Evolutionary conservation across 2,888 invertebrate species (phyloP).

Genomic region (Leptogaster cylindrica): DNA sequence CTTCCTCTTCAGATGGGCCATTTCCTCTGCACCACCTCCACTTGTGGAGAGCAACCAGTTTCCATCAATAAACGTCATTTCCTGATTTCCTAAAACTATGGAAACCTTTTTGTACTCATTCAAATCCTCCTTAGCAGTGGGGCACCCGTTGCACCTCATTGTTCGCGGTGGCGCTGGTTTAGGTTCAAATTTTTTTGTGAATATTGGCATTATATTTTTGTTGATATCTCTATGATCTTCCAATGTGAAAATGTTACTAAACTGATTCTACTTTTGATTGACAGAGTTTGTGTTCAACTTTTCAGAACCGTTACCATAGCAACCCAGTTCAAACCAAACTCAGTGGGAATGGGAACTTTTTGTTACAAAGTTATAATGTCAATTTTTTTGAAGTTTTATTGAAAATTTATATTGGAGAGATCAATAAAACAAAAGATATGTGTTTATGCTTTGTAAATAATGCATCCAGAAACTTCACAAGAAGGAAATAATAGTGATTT

Average conservation of each 20-base stretch:
- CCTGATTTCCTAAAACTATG: conserved; percentile 57
- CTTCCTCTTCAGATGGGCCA: conserved; percentile 55
- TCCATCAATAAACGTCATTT: conserved; percentile 59
- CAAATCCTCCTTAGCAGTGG: conserved; percentile 56
- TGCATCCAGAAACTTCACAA: background rate
- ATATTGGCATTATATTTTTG: conserved; percentile 56
- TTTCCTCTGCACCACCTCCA: conserved; percentile 55
- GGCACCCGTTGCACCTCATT: conserved; percentile 56
- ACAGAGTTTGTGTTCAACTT: too few relatives aligned
- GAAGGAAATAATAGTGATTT: conserved; percentile 40
- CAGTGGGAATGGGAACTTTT: too few relatives aligned
- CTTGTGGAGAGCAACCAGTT: conserved; percentile 57
- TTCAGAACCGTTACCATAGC: background rate
- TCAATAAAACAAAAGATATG: background rate
- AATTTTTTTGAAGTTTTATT: background rate
- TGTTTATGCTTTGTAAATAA: background rate
- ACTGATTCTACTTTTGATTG: too few relatives aligned
- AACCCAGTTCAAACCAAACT: conserved; percentile 19
- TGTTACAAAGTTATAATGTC: background rate
- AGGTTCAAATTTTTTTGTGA: conserved; percentile 59
- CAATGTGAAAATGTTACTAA: too few relatives aligned
- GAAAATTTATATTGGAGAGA: background rate
- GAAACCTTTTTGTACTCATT: conserved; percentile 58
- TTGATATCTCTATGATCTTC: background rate
- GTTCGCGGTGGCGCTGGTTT: conserved; percentile 56